Evolutionary conservation across 2,113 vertebrate genomes (phyloP).

Genomic region (Conger conger): DNA sequence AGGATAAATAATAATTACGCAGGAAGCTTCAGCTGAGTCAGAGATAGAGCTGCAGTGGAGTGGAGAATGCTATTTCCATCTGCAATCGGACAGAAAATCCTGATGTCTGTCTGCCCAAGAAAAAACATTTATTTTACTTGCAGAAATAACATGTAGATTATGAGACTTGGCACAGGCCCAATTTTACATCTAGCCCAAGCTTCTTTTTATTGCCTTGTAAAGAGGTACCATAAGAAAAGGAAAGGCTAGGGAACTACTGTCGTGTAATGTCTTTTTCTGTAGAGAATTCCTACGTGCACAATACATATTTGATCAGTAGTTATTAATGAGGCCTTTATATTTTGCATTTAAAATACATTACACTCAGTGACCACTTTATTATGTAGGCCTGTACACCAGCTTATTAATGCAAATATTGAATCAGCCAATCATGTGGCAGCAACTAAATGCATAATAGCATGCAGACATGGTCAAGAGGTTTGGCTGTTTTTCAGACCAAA

Average conservation of each 20-base stretch:
- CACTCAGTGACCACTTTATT: too few species aligned
- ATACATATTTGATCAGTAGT: too few species aligned
- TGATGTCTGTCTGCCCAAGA: background rate
- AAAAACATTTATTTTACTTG: background rate
- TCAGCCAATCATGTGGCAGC: too few species aligned
- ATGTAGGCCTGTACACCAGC: too few species aligned
- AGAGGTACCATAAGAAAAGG: background rate
- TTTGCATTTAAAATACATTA: too few species aligned
- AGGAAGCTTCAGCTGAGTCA: background rate
- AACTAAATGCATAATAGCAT: too few species aligned
- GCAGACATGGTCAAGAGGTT: too few species aligned
- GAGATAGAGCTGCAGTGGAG: background rate
- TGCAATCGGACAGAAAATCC: background rate
- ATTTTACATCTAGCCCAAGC: background rate
- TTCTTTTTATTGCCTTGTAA: background rate
- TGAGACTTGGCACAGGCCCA: background rate
- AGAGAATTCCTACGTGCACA: too few species aligned
- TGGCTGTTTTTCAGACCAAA: too few species aligned
- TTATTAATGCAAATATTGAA: too few species aligned
- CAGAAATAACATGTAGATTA: background rate
- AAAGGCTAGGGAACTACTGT: background rate
- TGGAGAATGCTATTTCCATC: background rate
- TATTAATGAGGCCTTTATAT: too few species aligned
- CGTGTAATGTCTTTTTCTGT: too few species aligned
- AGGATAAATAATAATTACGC: slow-evolving; percentile 18